Conservation (phyloP, 2,888 invertebrate species). For the Netelia virgata region DNA sequence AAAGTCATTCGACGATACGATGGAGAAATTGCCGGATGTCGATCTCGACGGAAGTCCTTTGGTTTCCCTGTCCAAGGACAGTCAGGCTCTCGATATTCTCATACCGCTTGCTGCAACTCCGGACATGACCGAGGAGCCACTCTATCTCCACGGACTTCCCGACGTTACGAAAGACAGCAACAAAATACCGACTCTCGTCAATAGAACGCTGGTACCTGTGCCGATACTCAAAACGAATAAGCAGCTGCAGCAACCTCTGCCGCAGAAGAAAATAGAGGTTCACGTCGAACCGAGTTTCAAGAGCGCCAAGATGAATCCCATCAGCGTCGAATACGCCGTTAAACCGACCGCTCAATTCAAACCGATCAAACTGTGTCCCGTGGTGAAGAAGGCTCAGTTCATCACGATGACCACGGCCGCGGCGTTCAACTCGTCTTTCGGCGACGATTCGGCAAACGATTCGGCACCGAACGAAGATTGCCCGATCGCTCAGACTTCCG, state of each 20-base stretch:
- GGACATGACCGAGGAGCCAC: conserved; percentile 72
- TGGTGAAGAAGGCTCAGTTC: conserved; percentile 72
- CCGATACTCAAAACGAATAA: conserved; percentile 78
- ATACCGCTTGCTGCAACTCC: conserved; percentile 14
- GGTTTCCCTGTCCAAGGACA: conserved; percentile 72
- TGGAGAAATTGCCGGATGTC: conserved; percentile 75
- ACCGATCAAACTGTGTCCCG: conserved; percentile 76
- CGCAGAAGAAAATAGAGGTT: conserved; percentile 66
- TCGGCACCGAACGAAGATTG: not conserved
- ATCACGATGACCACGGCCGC: conserved; percentile 67
- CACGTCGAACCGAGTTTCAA: conserved; percentile 76
- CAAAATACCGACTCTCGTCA: conserved; percentile 78
- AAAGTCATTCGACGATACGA: conserved; percentile 27
- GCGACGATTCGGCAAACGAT: conserved; percentile 49
- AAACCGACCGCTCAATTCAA: conserved; percentile 72
- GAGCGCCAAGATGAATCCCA: conserved; percentile 80
- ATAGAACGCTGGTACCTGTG: conserved; percentile 76
- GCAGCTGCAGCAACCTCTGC: conserved; percentile 76
- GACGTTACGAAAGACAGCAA: conserved; percentile 76
- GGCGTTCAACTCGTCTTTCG: conserved; percentile 70
- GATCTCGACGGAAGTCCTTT: conserved; percentile 76
- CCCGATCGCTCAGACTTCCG: not conserved
- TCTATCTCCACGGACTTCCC: conserved; percentile 77
- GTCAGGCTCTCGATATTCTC: conserved; percentile 5
- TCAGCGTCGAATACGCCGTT: conserved; percentile 60